A percentile compares a stretch with the other conserved stretches of the same genome.
Conservation (phyloP, 2,888 invertebrate species). For the Phoronis australis region DNA sequence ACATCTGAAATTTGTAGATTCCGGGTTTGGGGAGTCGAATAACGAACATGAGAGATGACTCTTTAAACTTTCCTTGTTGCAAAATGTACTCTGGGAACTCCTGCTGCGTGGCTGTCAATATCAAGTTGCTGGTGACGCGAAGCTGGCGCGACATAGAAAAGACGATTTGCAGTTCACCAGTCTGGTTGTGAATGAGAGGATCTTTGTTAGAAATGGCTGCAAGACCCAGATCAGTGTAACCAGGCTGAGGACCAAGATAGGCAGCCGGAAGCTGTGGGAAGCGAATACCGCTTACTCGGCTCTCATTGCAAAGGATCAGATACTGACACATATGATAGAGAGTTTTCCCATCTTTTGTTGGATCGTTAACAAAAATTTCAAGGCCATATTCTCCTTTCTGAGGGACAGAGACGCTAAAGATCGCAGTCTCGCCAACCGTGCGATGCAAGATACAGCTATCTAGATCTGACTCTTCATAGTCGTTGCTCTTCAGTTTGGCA, state of each 20-base stretch:
- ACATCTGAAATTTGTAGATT: slow-evolving; percentile 52
- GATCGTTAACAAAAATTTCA: slow-evolving; percentile 52
- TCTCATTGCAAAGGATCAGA: slow-evolving; percentile 44
- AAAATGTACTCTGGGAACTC: slow-evolving; percentile 45
- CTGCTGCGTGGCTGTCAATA: slow-evolving; percentile 37
- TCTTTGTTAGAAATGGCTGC: slow-evolving; percentile 40
- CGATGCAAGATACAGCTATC: slow-evolving; percentile 48
- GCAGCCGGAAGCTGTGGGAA: slow-evolving; percentile 49
- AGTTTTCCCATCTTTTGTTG: slow-evolving; percentile 45
- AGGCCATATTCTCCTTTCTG: slow-evolving; percentile 47
- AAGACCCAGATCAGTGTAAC: slow-evolving; percentile 45
- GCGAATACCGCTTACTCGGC: slow-evolving; percentile 36
- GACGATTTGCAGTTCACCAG: slow-evolving; percentile 35
- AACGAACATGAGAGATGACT: slow-evolving; percentile 32
- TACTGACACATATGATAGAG: slow-evolving; percentile 50
- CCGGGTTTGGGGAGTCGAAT: slow-evolving; percentile 40
- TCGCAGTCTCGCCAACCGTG: slow-evolving; percentile 46
- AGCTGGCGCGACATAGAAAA: slow-evolving; percentile 35
- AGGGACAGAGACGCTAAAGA: slow-evolving; percentile 49
- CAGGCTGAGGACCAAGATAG: slow-evolving; percentile 50
- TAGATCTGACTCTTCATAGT: slow-evolving; percentile 39
- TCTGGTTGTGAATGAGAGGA: slow-evolving; percentile 45
- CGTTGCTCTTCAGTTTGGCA: slow-evolving; percentile 48
- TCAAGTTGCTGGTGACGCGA: slow-evolving; percentile 50
- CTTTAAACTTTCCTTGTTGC: slow-evolving; percentile 42